phyloP scores from a whole-genome alignment of 1,140 invertebrate species.

The Drosophila nikananu region DNA sequence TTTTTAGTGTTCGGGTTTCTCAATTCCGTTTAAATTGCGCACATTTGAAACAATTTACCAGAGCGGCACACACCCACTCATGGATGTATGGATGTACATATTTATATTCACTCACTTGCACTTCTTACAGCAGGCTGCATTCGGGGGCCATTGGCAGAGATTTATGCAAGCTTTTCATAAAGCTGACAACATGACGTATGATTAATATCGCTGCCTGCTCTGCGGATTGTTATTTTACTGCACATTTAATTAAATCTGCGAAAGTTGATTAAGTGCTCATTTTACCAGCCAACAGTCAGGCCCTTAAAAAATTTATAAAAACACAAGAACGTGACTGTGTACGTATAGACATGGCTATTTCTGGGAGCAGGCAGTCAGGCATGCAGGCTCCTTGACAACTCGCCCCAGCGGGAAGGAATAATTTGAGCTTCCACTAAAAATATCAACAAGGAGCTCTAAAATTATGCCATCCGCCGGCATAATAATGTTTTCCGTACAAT shows the following conservation, averaged over 20 bases:
- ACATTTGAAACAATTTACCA: constrained; percentile 71
- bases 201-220: constrained; percentile 61
- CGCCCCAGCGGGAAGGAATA: constrained; percentile 20
- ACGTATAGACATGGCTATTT: constrained; percentile 42
- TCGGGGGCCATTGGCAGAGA: constrained; percentile 58
- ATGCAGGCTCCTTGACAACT: constrained; percentile 27
- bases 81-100: neutral
- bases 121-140: constrained; percentile 61
- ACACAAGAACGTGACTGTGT: constrained; percentile 4
- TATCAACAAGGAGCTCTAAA: constrained; percentile 55
- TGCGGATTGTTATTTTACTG: constrained; percentile 23
- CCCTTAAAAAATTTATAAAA: constrained; percentile 6
- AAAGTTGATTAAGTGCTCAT: constrained; percentile 61
- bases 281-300: constrained; percentile 27
- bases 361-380: constrained; percentile 19
- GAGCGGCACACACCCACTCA: neutral
- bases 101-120: constrained; percentile 28
- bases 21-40: constrained; percentile 63
- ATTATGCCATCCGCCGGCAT: constrained; percentile 48
- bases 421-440: constrained; percentile 75
- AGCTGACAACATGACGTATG: constrained; percentile 79
- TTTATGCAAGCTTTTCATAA: constrained; percentile 76
- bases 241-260: constrained; percentile 71
- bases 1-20: constrained; percentile 35
- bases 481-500: neutral